A percentile compares a stretch with the other conserved stretches of the same genome.
These are phyloP conservation scores for Heliconius hermathena DNA, from an alignment of 1,140 invertebrate species.

Conservation along the genomic window DNA sequence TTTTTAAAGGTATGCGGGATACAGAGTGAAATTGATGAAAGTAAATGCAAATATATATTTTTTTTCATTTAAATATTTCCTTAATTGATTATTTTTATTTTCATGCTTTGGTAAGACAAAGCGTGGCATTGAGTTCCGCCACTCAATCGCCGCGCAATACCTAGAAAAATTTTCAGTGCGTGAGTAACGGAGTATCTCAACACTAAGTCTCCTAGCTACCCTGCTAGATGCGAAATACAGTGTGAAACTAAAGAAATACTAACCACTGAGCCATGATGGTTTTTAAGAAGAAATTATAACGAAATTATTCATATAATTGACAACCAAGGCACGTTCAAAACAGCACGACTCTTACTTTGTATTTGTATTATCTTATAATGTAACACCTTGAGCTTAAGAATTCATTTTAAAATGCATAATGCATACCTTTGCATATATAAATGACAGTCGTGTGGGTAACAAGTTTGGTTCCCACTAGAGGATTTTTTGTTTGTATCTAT, in stretches of 20 bases:
- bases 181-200: neutral
- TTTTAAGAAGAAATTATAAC: neutral
- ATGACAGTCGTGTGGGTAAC: neutral
- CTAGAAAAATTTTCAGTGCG: neutral
- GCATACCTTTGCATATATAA: neutral
- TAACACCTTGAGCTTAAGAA: constrained; percentile 10
- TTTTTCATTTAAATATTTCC: no score
- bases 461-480: neutral
- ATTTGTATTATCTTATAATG: neutral
- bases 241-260: neutral
- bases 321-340: neutral
- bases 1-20: no score
- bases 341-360: neutral
- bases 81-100: no score
- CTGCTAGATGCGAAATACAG: neutral
- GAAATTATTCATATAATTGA: neutral
- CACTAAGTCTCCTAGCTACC: neutral
- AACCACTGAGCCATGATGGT: neutral
- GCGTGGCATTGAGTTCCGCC: neutral
- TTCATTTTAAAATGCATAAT: constrained; percentile 11
- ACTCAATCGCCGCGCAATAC: neutral
- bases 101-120: neutral
- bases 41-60: no score
- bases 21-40: no score
- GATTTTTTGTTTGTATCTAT: neutral